Base-by-base conservation (phyloP, 2,113 vertebrate species). In the Psittacus erithacus region DNA sequence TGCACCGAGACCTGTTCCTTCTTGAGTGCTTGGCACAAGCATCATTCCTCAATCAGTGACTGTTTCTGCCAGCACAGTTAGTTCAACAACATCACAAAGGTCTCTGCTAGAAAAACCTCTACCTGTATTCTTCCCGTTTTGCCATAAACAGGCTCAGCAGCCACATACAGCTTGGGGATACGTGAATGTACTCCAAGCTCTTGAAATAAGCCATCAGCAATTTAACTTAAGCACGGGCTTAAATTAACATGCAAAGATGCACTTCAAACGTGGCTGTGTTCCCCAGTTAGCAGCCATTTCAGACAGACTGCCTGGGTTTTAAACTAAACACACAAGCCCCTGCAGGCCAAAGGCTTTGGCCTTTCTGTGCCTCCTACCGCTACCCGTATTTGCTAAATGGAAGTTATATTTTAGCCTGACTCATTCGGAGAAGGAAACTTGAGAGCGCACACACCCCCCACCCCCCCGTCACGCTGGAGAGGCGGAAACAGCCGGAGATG, bases 11-110 rank as follows among this genome's bases (percentile, higher is more conserved):
- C 29, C 41, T 19, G 11, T 4, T 53, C 57, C 15, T 22, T 15
- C 52, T 76, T 23, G n/a, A 17, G 31, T 11, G 15, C 46, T 14
- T 0, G 0, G 18, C 38, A 18, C 4, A 29, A 44, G 2, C 50
- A 10, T 13, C 22, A 1, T 4, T 24, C 44, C 17, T 50, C 75
- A 60, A 0, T 13, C 5, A 25, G 18, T 0, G 4, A 27, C 43
- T 4, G 1, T 8, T 68, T 44, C 62, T 17, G 33, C 12, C 7
- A n/a, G 10, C 39, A 9, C 82, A 53, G 2, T 31, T 6, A 65
- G 25, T 49, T 60, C 28, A 18, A 35, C 5, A 12, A 6, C 70
- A 17, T 4, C 91, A 38, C 43, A 22, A 5, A 70, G 27, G 14
- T 17, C 55, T 64, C 23, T 0, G 2, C 65, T n/a, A 41, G n/a